Evolutionary conservation across 2,113 vertebrate genomes (phyloP).

Genomic region (Myotis brandtii): DNA sequence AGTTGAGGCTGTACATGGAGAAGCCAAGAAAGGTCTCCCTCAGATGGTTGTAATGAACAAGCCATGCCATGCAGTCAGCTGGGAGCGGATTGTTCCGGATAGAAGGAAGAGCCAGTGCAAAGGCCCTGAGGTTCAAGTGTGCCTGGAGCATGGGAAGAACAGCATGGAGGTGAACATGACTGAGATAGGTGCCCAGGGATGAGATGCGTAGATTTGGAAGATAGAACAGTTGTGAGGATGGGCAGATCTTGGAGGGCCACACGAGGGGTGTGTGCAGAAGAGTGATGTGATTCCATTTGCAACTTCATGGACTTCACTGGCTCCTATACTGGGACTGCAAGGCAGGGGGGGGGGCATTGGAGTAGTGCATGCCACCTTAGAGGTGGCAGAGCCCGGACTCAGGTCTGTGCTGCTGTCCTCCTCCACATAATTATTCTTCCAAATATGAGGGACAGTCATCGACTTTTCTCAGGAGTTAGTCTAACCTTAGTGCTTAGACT

Average conservation of each 20-base stretch:
- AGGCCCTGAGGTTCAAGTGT: too few relatives aligned
- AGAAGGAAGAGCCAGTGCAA: too few relatives aligned
- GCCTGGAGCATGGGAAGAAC: not conserved
- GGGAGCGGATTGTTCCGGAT: not conserved
- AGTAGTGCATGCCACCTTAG: accelerated
- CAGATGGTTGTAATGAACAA: too few relatives aligned
- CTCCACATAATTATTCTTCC: not conserved
- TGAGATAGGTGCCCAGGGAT: not conserved
- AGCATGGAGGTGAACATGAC: not conserved
- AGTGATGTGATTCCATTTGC: not conserved
- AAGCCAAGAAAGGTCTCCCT: not conserved
- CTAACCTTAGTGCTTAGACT: not conserved
- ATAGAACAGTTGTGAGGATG: accelerated
- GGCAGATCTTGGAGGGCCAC: accelerated
- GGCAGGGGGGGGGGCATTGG: not conserved
- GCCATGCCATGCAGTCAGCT: accelerated
- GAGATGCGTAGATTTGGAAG: not conserved
- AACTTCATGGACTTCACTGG: accelerated
- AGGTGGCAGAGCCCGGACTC: too few relatives aligned
- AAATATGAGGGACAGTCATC: accelerated
- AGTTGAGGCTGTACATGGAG: not conserved
- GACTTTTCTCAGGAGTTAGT: not conserved
- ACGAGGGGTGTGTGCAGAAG: not conserved
- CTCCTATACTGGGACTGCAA: not conserved
- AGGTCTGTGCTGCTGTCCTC: not conserved